These are phyloP conservation scores for Coranthus polyacanthus DNA, from an alignment of 2,797 vertebrate species.

Conservation along the genomic window DNA sequence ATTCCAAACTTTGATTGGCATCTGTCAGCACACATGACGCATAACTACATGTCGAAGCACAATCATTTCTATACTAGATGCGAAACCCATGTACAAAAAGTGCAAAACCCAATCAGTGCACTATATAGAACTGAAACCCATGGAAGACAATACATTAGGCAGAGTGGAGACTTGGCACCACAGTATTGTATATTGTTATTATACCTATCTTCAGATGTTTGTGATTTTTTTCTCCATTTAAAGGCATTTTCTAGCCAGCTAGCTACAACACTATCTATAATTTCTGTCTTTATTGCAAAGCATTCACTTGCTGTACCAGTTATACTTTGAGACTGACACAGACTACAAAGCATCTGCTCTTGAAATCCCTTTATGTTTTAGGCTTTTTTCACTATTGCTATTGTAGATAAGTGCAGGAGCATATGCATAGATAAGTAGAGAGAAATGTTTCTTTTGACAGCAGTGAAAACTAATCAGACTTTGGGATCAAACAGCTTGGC, in stretches of 20 bases:
- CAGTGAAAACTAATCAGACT: slow-evolving; percentile 54
- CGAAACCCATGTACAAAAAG: not conserved
- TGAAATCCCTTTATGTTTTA: slow-evolving; percentile 34
- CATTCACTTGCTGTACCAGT: not conserved
- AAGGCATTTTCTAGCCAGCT: slow-evolving; percentile 28
- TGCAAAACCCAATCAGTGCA: no score
- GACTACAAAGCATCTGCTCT: slow-evolving; percentile 37
- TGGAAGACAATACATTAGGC: not conserved
- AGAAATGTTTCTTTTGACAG: slow-evolving; percentile 60
- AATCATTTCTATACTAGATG: not conserved
- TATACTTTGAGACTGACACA: slow-evolving; percentile 23
- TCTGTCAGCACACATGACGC: not conserved
- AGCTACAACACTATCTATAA: slow-evolving; percentile 10
- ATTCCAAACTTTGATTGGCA: slow-evolving; percentile 15
- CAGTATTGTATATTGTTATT: not conserved
- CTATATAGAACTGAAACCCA: no score
- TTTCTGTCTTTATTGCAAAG: slow-evolving; percentile 48
- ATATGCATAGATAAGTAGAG: slow-evolving; percentile 46
- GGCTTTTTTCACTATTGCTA: slow-evolving; percentile 20
- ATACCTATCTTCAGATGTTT: no score
- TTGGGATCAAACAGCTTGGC: slow-evolving; percentile 66
- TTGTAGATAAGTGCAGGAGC: slow-evolving; percentile 25
- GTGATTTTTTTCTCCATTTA: slow-evolving; percentile 25
- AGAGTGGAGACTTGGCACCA: not conserved
- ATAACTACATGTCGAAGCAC: slow-evolving; percentile 7